Conservation (phyloP, 1,140 invertebrate species). For the Tenebrio molitor region DNA sequence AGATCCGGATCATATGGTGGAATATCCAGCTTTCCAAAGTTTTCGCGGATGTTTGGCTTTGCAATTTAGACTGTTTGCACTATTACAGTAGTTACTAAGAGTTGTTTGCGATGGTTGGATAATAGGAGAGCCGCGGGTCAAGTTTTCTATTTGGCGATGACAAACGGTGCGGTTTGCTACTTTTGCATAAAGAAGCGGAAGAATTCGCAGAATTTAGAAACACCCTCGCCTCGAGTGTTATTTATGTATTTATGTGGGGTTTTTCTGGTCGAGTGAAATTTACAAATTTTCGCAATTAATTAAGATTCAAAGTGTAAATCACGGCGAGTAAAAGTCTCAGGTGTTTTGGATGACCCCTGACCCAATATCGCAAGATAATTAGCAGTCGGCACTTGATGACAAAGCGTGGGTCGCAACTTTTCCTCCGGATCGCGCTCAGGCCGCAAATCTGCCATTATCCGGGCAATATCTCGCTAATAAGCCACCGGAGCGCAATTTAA, state of each 20-base stretch:
- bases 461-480: constrained; percentile 6
- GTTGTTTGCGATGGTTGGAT: constrained; percentile 8
- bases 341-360: constrained; percentile 44
- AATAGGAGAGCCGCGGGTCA: constrained; percentile 11
- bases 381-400: constrained; percentile 36
- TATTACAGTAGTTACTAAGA: background rate
- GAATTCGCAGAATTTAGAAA: too few species aligned
- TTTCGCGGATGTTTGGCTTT: constrained; percentile 31
- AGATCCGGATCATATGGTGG: constrained; percentile 34
- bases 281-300: constrained; percentile 27
- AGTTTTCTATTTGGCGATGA: constrained; percentile 19
- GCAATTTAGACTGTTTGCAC: constrained; percentile 28
- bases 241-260: too few species aligned
- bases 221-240: constrained; percentile 14
- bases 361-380: constrained; percentile 44
- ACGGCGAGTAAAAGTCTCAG: constrained; percentile 44
- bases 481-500: constrained; percentile 14
- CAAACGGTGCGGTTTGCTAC: background rate
- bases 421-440: constrained; percentile 7
- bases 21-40: constrained; percentile 9
- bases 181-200: too few species aligned
- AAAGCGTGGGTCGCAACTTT: constrained; percentile 27
- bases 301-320: constrained; percentile 21
- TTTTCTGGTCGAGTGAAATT: background rate
- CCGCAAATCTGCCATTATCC: constrained; percentile 4